phyloP scores from a whole-genome alignment of 2,888 invertebrate genomes.

The Yponomeuta cagnagella region DNA sequence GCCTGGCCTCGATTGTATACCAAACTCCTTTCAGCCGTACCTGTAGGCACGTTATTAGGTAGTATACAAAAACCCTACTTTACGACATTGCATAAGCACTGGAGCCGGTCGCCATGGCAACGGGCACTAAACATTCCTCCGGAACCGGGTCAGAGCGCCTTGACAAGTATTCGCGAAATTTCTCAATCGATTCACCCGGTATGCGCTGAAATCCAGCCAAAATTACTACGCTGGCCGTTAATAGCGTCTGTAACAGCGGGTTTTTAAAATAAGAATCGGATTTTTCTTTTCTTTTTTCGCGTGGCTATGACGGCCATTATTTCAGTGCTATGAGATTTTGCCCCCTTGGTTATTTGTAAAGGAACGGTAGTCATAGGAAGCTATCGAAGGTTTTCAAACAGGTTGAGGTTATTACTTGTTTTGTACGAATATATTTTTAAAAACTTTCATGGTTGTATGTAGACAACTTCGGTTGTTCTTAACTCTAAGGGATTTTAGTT shows the following conservation, averaged over 20 bases:
- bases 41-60: conserved; percentile 1
- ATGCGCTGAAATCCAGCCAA: conserved; percentile 1
- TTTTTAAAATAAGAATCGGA: background rate
- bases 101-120: conserved; percentile 42
- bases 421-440: too few species aligned
- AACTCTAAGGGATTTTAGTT: too few species aligned
- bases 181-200: background rate
- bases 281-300: background rate
- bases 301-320: background rate
- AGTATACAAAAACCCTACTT: conserved; percentile 1
- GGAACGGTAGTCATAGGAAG: too few species aligned
- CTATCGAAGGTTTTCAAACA: too few species aligned
- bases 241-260: background rate
- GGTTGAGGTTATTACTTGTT: too few species aligned
- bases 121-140: conserved; percentile 52
- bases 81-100: conserved; percentile 9
- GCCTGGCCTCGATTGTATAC: too few species aligned
- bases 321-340: background rate
- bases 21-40: background rate
- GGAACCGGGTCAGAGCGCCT: conserved; percentile 41
- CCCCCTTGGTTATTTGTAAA: too few species aligned
- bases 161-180: conserved; percentile 3
- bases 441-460: too few species aligned
- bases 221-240: background rate
- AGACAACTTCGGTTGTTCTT: too few species aligned